Conservation (phyloP, 2,888 invertebrate species). For the Lycia hirtaria region DNA sequence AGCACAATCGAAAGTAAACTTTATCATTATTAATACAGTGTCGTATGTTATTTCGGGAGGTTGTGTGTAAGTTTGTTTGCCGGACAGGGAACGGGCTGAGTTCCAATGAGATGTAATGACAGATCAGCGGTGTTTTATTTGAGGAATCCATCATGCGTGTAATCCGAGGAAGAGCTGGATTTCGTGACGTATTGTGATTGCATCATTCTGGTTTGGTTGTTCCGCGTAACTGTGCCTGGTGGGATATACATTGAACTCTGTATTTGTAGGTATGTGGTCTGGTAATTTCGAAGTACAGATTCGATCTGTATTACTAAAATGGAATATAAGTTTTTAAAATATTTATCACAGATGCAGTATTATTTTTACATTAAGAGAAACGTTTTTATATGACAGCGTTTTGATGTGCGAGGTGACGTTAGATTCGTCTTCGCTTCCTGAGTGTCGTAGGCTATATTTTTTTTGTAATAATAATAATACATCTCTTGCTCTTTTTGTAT, state of each 20-base stretch:
- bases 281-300: slow-evolving; percentile 2
- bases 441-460: too few relatives aligned
- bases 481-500: too few relatives aligned
- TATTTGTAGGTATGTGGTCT: not conserved
- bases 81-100: slow-evolving; percentile 47
- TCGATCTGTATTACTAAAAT: not conserved
- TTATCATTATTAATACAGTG: slow-evolving; percentile 28
- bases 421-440: too few relatives aligned
- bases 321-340: too few relatives aligned
- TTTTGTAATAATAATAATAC: too few relatives aligned
- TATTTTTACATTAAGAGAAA: too few relatives aligned
- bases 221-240: slow-evolving; percentile 5
- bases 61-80: slow-evolving; percentile 39
- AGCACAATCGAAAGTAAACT: slow-evolving; percentile 8
- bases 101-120: slow-evolving; percentile 57
- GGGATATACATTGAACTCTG: slow-evolving; percentile 9
- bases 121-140: slow-evolving; percentile 56
- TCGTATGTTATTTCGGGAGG: slow-evolving; percentile 12
- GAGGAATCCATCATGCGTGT: slow-evolving; percentile 51
- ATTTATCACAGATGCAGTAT: too few relatives aligned
- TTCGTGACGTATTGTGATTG: slow-evolving; percentile 39
- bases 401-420: too few relatives aligned
- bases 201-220: slow-evolving; percentile 21
- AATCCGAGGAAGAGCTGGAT: slow-evolving; percentile 47
- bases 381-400: too few relatives aligned